These are phyloP conservation scores for Redunca redunca DNA, from an alignment of 2,113 vertebrate species.

Conservation along the genomic window DNA sequence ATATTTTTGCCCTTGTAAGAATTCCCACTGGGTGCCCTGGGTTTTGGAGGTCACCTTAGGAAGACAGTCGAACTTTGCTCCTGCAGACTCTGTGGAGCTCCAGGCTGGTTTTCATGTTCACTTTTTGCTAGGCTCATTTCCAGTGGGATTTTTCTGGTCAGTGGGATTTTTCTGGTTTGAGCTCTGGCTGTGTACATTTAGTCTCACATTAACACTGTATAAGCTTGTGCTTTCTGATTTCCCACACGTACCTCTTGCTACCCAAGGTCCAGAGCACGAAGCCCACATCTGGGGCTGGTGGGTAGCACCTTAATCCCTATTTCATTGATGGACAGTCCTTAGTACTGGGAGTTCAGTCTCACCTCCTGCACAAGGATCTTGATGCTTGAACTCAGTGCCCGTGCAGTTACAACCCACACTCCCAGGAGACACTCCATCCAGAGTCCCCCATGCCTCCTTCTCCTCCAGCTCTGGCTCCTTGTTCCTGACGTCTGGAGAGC, in stretches of 20 bases:
- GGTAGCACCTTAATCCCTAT: neutral
- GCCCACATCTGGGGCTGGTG: neutral
- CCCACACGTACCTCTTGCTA: neutral
- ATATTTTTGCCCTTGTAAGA: neutral
- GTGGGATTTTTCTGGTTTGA: neutral
- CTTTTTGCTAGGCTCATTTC: neutral
- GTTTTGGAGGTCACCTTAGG: no score
- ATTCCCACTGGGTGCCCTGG: neutral
- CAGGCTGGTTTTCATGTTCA: neutral
- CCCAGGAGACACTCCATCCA: accelerated
- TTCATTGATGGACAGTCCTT: neutral
- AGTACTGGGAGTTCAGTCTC: neutral
- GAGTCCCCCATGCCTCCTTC: neutral
- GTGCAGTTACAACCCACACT: accelerated
- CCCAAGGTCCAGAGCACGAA: neutral
- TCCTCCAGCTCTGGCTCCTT: neutral
- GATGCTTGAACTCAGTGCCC: accelerated
- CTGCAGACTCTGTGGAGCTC: neutral
- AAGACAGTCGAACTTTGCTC: neutral
- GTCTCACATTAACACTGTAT: neutral
- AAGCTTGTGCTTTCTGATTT: neutral
- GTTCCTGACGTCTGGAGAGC: neutral
- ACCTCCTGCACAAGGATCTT: neutral
- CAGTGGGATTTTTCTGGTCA: neutral
- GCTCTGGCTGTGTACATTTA: no score